Conservation (phyloP, 2,888 invertebrate species). For the Pachymerium ferrugineum region DNA sequence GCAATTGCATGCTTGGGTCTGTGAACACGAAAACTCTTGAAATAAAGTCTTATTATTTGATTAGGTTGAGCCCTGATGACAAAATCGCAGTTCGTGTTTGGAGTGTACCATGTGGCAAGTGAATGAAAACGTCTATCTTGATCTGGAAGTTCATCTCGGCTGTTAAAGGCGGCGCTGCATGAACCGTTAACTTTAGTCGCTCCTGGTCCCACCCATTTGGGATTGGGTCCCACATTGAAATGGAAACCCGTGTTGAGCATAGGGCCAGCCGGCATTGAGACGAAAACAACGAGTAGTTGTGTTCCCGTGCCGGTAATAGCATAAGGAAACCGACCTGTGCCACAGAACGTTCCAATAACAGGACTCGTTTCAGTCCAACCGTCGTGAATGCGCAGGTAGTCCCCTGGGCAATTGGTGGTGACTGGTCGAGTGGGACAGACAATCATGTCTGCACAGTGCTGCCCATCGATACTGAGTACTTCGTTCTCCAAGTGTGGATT, state of each 20-base stretch:
- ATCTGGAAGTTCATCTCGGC: conserved; percentile 30
- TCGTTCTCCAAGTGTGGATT: conserved; percentile 80
- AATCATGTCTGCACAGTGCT: conserved; percentile 89
- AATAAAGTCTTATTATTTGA: conserved; percentile 81
- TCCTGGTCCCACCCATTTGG: conserved; percentile 55
- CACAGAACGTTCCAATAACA: conserved; percentile 62
- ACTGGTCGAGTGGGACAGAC: conserved; percentile 89
- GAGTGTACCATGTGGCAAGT: conserved; percentile 89
- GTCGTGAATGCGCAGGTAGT: conserved; percentile 83
- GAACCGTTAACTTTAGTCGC: conserved; percentile 32
- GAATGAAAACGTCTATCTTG: conserved; percentile 62
- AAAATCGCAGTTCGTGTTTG: conserved; percentile 88
- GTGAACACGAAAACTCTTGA: conserved; percentile 84
- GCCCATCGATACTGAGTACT: conserved; percentile 88
- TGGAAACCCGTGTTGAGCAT: conserved; percentile 87
- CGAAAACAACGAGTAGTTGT: conserved; percentile 43
- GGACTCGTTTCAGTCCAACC: conserved; percentile 80
- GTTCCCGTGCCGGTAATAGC: conserved; percentile 83
- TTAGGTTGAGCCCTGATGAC: conserved; percentile 77
- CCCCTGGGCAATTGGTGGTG: conserved; percentile 79
- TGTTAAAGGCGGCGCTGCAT: conserved; percentile 34
- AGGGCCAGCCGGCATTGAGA: conserved; percentile 52
- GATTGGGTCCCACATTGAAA: conserved; percentile 70
- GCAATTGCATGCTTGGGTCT: conserved; percentile 78
- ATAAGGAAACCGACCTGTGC: conserved; percentile 88